Base-by-base conservation (phyloP, 2,113 vertebrate species). In the Trichechus manatus region DNA sequence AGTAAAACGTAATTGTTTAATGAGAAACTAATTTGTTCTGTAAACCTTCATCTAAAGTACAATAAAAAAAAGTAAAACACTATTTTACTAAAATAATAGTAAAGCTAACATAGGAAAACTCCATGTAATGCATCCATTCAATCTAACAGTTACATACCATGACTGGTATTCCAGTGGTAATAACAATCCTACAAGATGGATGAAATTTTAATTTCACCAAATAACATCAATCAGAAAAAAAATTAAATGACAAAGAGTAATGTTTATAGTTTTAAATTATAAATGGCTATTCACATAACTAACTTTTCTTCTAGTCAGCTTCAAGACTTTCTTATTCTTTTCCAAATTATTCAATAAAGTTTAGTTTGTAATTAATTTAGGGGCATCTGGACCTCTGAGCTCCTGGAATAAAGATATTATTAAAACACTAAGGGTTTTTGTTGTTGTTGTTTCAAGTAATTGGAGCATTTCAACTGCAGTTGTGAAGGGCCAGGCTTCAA, bases 351-450 rank as follows among this genome's bases (percentile, higher is more conserved):
- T 97, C 94, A 96, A 89, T 93, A 68, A 93, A 97, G 64, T 59
- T 95, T 94, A 91, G 42, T 94, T 95, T 87, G 83, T 96, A 95
- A 95, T 97, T 89, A 95, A 93, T 95, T 94, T 92, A 87, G 80
- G 39, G 94, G 68, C 63, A 87, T 83, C 77, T n/a, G 53, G 39
- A 89, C 75, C 33, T 94, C 93, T 86, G 56, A 94, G 88, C 36
- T 74, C 33, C 81, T 95, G 47, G 33, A 77, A 91, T 89, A 92
- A 96, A 96, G 39, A 33, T 89, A 90, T 90, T 93, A 80, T 94
- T 87, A 92, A 80, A 92, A 92, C 53, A 72, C 33, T 56, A 63
- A 85, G 31, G 27, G 50, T 44, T 90, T 84, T 92, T 36, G 53
- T 92, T 87, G 42, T 64, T 96, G 66, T 27, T 93, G 72, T 74